Evolutionary conservation across 2,888 invertebrate species (phyloP), one percentile per base, ranked within the genome.

Genomic region (Apeira syringaria): DNA sequence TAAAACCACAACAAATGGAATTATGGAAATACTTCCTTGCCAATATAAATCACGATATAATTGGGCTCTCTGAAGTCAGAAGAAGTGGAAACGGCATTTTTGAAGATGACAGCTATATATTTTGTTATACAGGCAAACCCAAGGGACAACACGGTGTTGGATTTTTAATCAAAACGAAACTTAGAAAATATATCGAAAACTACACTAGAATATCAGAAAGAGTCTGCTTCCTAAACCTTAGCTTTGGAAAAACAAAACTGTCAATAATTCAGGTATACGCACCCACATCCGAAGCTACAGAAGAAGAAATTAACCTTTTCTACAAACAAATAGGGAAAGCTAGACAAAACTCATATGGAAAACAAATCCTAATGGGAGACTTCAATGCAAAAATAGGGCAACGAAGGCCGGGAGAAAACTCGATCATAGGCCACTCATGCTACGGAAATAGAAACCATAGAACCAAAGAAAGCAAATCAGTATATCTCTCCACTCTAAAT

Each of bases 221-320:
- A 26, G 38, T 49, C 4, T 28, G 30, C 7, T 2, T 49, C 10
- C 13, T 49, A 2, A 24, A 45, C n/a, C 6, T 44, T 1, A 30
- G 27, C 5, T 37, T 45, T 34, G 29, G 5, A 0, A 7, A 10
- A 9, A 9, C 9, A n/a, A 8, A 22, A 2, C 0, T 49, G 2
- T 20, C 49, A 10, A 22, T 49, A 9, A 37, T 49, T 4, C 49
- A 49, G 28, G 37, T 29, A 7, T 46, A 50, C 17, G 41, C 50
- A 10, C 50, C 50, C 1, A 33, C 32, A 1, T 38, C 33, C 0
- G 39, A 42, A 10, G 29, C 39, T 13, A 6, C 38, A 5, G 13
- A 35, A 6, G 36, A 46, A 26, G 44, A 49, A 12, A 17, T 49
- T 1, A 10, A 36, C 5, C 17, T 5, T 5, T 50, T 50, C 11